Conservation (phyloP, 2,113 vertebrate species). For the Laterallus jamaicensis region DNA sequence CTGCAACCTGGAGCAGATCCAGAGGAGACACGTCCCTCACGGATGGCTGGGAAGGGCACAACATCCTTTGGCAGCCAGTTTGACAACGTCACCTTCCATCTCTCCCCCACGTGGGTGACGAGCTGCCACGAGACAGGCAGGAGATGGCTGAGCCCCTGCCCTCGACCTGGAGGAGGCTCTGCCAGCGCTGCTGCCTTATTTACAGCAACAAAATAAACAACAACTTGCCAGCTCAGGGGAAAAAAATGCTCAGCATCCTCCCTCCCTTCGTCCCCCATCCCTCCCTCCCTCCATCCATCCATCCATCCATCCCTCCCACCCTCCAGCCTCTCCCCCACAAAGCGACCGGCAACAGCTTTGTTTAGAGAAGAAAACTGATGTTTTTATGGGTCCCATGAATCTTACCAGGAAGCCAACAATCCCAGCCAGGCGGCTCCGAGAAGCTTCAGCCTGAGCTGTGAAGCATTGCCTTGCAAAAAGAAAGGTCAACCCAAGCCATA, state of each 20-base stretch:
- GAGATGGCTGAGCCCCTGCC: background rate
- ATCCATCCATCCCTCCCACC: background rate
- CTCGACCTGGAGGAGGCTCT: background rate
- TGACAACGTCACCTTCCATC: background rate
- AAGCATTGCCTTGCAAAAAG: background rate
- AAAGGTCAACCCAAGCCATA: background rate
- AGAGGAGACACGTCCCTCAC: accelerated
- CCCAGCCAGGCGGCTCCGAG: background rate
- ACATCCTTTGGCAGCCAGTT: background rate
- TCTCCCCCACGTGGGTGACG: background rate
- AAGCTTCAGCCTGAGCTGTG: background rate
- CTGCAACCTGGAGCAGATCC: background rate
- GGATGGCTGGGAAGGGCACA: background rate
- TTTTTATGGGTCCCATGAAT: background rate
- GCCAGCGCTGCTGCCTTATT: background rate
- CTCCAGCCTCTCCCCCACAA: background rate
- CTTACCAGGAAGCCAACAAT: background rate
- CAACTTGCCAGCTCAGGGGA: background rate
- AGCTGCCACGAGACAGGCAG: background rate
- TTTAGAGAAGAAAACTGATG: background rate
- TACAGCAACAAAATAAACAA: background rate
- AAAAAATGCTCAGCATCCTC: background rate
- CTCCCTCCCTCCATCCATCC: background rate
- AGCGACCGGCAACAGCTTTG: background rate
- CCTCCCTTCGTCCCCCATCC: background rate